phyloP scores from a whole-genome alignment of 2,888 invertebrate genomes.

The Drosophila neotestacea region DNA sequence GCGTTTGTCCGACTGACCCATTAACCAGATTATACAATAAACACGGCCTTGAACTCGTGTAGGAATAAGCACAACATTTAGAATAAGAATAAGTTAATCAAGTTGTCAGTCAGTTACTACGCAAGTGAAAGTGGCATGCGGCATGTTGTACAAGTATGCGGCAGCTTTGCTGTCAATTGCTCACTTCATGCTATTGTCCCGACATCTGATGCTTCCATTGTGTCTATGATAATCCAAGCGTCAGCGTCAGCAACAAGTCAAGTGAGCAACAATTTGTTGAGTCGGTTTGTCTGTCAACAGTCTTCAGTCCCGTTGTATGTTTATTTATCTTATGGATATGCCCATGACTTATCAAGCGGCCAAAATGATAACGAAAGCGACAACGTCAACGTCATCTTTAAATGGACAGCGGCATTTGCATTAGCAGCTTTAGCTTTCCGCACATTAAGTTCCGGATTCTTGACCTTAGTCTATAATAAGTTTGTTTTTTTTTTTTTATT shows the following conservation, averaged over 20 bases:
- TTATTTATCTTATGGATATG: slow-evolving; percentile 73
- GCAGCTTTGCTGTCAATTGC: slow-evolving; percentile 61
- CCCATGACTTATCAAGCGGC: slow-evolving; percentile 74
- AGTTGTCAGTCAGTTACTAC: slow-evolving; percentile 33
- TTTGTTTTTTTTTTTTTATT: slow-evolving; percentile 44
- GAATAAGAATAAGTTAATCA: slow-evolving; percentile 28
- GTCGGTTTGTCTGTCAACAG: slow-evolving; percentile 21
- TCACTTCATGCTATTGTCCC: slow-evolving; percentile 63
- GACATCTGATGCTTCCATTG: slow-evolving; percentile 47
- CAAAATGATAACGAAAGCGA: slow-evolving; percentile 70
- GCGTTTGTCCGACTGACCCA: slow-evolving; percentile 60
- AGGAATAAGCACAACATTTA: slow-evolving; percentile 4
- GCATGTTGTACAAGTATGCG: slow-evolving; percentile 29
- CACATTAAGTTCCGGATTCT: slow-evolving; percentile 79
- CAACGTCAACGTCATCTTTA: slow-evolving; percentile 38
- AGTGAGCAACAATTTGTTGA: slow-evolving; percentile 51
- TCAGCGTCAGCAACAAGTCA: slow-evolving; percentile 28
- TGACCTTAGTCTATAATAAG: slow-evolving; percentile 81
- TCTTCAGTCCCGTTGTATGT: slow-evolving; percentile 15
- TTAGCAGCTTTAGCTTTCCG: slow-evolving; percentile 60
- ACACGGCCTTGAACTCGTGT: slow-evolving; percentile 53
- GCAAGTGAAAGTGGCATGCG: slow-evolving; percentile 8
- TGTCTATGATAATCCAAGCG: slow-evolving; percentile 48
- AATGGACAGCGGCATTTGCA: slow-evolving; percentile 64
- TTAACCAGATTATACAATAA: slow-evolving; percentile 60